Base-by-base conservation (phyloP, 2,888 invertebrate genomes). In the Tipula unca region DNA sequence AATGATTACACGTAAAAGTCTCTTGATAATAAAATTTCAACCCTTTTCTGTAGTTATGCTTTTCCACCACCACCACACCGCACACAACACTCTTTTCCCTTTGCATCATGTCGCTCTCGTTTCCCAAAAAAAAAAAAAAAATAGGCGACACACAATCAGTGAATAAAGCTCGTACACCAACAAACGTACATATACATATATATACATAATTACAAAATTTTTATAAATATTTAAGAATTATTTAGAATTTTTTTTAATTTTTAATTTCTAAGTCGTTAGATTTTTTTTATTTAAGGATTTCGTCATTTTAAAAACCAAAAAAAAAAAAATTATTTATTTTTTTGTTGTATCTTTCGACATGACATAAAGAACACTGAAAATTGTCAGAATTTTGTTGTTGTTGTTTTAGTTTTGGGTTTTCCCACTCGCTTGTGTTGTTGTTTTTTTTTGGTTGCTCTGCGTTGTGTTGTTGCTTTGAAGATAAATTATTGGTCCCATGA, bases 1-100 rank as follows among this genome's bases (percentile, higher is more conserved):
- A 69, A 69, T 69, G 69, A 69, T 69, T 69, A 69, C 69, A 69
- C 69, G 69, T 69, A 69, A 69, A 69, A 69, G 25, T 69, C 69
- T 69, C 69, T 25, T 25, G 69, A 69, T 69, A 69, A 69, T 69
- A 69, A 69, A 69, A 69, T 69, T 6, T 69, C 1, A 69, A 69
- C 69, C 69, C 69, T 69, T 69, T 69, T 69, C 25, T 20, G 69
- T 69, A 0, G n/a, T 20, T 42, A 14, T 42, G 39, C 39, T 13
- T 39, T 13, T 39, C 39, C 39, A 1, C 39, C 39, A 39, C n/a
- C n/a, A n/a, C n/a, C n/a, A n/a, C n/a, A n/a, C n/a, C n/a, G n/a
- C n/a, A 39, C 39, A 39, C 13, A 39, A 39, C 39, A 39, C 13
- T 39, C 10, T 39, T 48, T 48, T 17, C 48, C n/a, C 2, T 48